Base-by-base conservation (phyloP, 1,140 invertebrate species). In the Matsumurasca onukii region DNA sequence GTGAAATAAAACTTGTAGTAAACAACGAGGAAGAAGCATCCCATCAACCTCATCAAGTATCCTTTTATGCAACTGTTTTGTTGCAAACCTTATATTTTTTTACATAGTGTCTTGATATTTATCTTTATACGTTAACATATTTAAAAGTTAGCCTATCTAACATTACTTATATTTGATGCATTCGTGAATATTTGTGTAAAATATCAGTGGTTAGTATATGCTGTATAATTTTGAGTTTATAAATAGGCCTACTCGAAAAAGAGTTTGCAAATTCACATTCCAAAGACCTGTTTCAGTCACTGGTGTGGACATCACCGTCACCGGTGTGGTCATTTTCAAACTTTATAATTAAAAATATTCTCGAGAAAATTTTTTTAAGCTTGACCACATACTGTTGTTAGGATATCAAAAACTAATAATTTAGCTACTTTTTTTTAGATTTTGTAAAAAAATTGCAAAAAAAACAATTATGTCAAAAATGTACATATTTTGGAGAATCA, bases 21-120 rank as follows among this genome's bases (percentile, higher is more conserved):
- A 64, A 17, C 25, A 34, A 31, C 9, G 31, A 64, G 39, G 34
- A 9, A 64, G 62, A 64, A 64, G n/a, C 62, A 64, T n/a, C n/a
- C n/a, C n/a, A 64, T 64, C 62, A 64, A 31, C 39, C 62, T 39
- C n/a, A n/a, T n/a, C n/a, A n/a, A 31, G 25, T 64, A 64, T 64
- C 62, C 62, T 64, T 31, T 64, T 64, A n/a, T 64, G 34, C 62
- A 64, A 62, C n/a, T 64, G 22, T 30, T 64, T 52, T 52, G 22
- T 52, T 3, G 13, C 22, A 15, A 5, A 52, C 22, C 17, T 52
- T 52, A n/a, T n/a, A n/a, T n/a, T n/a, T n/a, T n/a, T n/a, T n/a
- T n/a, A n/a, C n/a, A n/a, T n/a, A n/a, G n/a, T n/a, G n/a, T n/a
- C n/a, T n/a, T n/a, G n/a, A n/a, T n/a, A n/a, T n/a, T n/a, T n/a